Evolutionary conservation across 2,888 invertebrate genomes (phyloP).

Genomic region (Rhorus exstirpatorius): DNA sequence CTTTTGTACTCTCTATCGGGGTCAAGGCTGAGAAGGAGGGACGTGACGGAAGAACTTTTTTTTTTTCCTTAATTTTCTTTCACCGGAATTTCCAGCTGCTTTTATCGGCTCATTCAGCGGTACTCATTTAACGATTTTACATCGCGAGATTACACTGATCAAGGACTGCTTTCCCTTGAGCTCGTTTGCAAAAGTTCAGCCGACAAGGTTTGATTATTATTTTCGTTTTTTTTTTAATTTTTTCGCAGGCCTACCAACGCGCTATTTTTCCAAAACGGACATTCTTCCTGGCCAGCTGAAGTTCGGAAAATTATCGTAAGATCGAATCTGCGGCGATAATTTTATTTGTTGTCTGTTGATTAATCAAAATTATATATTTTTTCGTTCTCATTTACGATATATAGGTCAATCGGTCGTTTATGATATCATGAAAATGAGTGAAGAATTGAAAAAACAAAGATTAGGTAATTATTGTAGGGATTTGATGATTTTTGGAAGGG

Average conservation of each 20-base stretch:
- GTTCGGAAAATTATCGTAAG: neutral
- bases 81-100: conserved; percentile 25
- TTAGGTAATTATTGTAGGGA: too few relatives aligned
- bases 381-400: neutral
- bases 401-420: conserved; percentile 12
- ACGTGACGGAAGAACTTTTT: conserved; percentile 7
- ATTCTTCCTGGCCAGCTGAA: too few relatives aligned
- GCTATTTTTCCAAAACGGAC: neutral
- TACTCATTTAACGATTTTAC: neutral
- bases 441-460: neutral
- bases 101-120: conserved; percentile 33
- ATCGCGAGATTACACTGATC: conserved; percentile 1
- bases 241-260: neutral
- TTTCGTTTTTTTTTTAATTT: too few relatives aligned
- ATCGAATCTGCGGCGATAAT: neutral
- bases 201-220: neutral
- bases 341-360: neutral
- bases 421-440: neutral
- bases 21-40: conserved; percentile 61
- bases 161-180: conserved; percentile 34
- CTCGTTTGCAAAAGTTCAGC: conserved; percentile 18
- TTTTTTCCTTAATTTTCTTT: conserved; percentile 12
- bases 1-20: conserved; percentile 57
- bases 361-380: neutral
- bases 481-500: too few relatives aligned